Evolutionary conservation across 2,113 vertebrate genomes (phyloP), one percentile per base, ranked within the genome.

Genomic region (Tamias sibiricus): DNA sequence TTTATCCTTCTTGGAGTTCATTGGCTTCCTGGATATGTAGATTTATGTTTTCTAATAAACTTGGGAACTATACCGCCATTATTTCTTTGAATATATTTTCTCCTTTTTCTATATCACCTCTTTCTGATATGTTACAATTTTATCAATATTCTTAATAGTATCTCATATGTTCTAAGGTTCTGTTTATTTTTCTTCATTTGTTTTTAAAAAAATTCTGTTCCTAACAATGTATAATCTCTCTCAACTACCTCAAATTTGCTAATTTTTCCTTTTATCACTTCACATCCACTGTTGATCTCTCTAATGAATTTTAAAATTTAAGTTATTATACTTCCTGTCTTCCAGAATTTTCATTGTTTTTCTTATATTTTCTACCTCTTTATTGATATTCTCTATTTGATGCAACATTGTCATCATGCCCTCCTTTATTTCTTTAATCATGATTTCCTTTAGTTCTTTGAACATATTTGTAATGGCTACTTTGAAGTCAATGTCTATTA

Each of bases 401-500:
- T 66, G 16, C 40, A 74, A 16, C 37, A 24, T 66, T 69, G 14
- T 76, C 54, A 35, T 66, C 17, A 77, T 40, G 8, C 2, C 8
- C 40, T 84, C 12, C 47, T 82, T 82, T 69, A 57, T 17, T 57
- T 59, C 49, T 71, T 83, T 90, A 66, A 81, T 87, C 35, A 71
- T 42, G 14, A 62, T 75, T 95, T 76, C 35, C 32, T 81, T 82
- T 64, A 81, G 26, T 71, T 77, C 75, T 93, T 86, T 87, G 49
- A 66, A 35, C 81, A 42, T 66, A 82, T 49, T 91, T 87, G 72
- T 52, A 91, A 79, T 79, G n/a, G 62, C 4, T 87, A 72, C 86
- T 87, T 95, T 95, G 95, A 96, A 77, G 35, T 90, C 68, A 79
- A 37, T 93, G 37, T 77, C 68, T 81, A 24, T 57, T 87, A 90